A percentile compares a stretch with the other conserved stretches of the same genome.
These are phyloP conservation scores for Lasius platythorax DNA, from an alignment of 2,888 invertebrate genomes.

Conservation along the genomic window DNA sequence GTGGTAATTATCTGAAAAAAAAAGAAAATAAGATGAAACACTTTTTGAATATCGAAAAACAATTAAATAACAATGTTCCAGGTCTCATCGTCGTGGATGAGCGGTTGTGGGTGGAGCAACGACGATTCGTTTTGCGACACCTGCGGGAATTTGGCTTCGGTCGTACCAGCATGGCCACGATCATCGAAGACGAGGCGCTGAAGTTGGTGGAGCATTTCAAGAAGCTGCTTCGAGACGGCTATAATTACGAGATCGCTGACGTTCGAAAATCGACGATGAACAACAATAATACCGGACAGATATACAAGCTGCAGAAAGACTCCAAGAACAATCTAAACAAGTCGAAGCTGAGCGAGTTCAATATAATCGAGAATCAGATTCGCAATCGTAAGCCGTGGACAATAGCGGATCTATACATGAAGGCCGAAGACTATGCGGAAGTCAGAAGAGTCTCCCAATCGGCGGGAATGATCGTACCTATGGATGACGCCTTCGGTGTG, in stretches of 20 bases:
- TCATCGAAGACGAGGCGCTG: conserved; percentile 90
- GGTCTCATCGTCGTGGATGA: conserved; percentile 92
- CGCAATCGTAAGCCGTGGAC: conserved; percentile 52
- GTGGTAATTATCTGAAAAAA: conserved; percentile 84
- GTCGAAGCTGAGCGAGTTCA: background rate
- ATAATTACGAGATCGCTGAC: conserved; percentile 15
- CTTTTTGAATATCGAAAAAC: background rate
- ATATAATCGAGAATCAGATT: background rate
- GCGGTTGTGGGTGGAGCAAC: conserved; percentile 91
- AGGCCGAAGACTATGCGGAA: conserved; percentile 79
- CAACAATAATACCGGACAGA: conserved; percentile 72
- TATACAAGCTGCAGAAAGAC: conserved; percentile 76
- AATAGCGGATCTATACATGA: conserved; percentile 81
- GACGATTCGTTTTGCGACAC: conserved; percentile 92
- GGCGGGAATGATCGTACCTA: conserved; percentile 87
- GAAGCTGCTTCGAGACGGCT: conserved; percentile 55
- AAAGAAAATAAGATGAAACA: background rate
- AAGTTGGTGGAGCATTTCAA: conserved; percentile 88
- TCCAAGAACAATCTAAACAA: conserved; percentile 55
- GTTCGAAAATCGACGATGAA: conserved; percentile 35
- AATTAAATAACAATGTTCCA: conserved; percentile 62
- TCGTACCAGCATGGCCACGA: conserved; percentile 91
- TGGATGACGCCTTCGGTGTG: conserved; percentile 92
- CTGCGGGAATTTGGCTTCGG: conserved; percentile 94
- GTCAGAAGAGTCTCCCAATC: conserved; percentile 74